Percentiles rank a stretch among this genome's conserved stretches.
phyloP scores from a whole-genome alignment of 2,797 vertebrate genomes.

The Arnoldichthys spilopterus region DNA sequence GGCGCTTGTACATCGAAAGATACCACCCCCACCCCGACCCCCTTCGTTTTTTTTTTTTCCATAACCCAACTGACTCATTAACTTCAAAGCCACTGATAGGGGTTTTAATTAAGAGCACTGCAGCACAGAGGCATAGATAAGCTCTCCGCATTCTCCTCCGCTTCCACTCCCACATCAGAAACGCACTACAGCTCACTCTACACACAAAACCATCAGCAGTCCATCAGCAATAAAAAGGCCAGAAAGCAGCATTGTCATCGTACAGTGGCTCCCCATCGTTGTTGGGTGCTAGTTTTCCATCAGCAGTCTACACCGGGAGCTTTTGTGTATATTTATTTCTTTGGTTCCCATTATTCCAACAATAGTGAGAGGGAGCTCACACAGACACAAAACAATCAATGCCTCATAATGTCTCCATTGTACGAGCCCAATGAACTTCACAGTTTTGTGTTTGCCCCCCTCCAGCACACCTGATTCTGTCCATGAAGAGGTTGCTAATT shows the following conservation, averaged over 20 bases:
- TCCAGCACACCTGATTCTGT: slow-evolving; percentile 21
- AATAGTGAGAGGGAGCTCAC: slow-evolving; percentile 24
- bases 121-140: slow-evolving; percentile 80
- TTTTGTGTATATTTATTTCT: slow-evolving; percentile 10
- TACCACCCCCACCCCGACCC: slow-evolving; percentile 40
- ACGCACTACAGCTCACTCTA: slow-evolving; percentile 20
- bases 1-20: slow-evolving; percentile 64
- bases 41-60: slow-evolving; percentile 59
- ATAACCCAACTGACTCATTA: slow-evolving; percentile 90
- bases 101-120: slow-evolving; percentile 96
- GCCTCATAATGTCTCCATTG: slow-evolving; percentile 29
- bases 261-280: not conserved
- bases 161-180: slow-evolving; percentile 36
- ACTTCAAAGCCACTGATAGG: slow-evolving; percentile 96
- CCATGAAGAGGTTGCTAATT: slow-evolving; percentile 32
- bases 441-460: slow-evolving; percentile 11
- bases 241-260: slow-evolving; percentile 1
- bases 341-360: slow-evolving; percentile 33
- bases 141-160: slow-evolving; percentile 59
- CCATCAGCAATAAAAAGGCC: slow-evolving; percentile 28
- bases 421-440: slow-evolving; percentile 11
- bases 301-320: not conserved
- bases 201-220: slow-evolving; percentile 33
- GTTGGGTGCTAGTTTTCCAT: not conserved
- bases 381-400: slow-evolving; percentile 28